phyloP scores from a whole-genome alignment of 92 coral and sea anemone genomes.

The Phymanthus crucifer region DNA sequence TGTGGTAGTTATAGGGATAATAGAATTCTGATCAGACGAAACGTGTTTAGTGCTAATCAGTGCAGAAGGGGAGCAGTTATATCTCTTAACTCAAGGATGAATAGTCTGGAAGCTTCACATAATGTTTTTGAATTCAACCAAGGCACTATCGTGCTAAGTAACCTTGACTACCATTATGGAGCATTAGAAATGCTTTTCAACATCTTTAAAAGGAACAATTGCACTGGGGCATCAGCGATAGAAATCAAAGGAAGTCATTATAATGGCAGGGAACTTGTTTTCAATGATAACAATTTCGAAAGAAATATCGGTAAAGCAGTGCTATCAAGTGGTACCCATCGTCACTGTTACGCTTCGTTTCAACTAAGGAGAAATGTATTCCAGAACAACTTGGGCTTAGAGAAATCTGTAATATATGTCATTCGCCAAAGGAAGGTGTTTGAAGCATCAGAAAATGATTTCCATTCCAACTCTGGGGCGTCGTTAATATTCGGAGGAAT shows the following conservation, averaged over 20 bases:
- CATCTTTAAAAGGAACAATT: no score
- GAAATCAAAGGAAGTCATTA: background rate
- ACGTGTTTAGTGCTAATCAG: no score
- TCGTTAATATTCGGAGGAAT: conserved; percentile 25
- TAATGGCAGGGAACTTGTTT: background rate
- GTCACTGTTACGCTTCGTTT: background rate
- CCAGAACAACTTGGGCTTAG: conserved; percentile 32
- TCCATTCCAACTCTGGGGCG: conserved; percentile 33
- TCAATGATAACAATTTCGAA: conserved; percentile 34
- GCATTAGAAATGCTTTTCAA: no score
- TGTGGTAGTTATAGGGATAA: no score
- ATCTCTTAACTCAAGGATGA: no score
- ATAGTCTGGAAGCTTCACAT: no score
- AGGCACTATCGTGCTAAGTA: no score
- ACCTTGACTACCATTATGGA: no score
- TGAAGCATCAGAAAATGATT: conserved; percentile 20
- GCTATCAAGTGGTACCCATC: background rate
- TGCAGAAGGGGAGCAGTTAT: no score
- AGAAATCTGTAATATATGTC: conserved; percentile 17
- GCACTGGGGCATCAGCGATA: no score
- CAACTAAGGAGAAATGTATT: conserved; percentile 31
- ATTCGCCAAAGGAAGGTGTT: background rate
- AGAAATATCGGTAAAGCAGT: conserved; percentile 33
- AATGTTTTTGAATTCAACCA: no score
- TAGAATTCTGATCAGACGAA: no score